Conservation (phyloP, 2,888 invertebrate species). For the Aricia artaxerxes region DNA sequence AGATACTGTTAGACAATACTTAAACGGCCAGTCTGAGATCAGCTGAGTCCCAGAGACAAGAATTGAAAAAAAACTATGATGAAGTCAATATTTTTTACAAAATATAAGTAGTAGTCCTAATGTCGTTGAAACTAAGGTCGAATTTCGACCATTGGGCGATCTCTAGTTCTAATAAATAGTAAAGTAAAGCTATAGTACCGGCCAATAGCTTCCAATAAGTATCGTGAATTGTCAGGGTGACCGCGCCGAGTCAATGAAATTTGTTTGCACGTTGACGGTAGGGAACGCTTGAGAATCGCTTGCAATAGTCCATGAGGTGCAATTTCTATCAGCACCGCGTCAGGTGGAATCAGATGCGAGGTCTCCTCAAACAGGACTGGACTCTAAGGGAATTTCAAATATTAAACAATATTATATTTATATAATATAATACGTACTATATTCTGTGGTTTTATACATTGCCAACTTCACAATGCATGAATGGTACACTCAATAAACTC, state of each 20-base stretch:
- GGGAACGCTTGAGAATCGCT: slow-evolving; percentile 87
- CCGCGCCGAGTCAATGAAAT: slow-evolving; percentile 86
- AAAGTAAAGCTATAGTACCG: slow-evolving; percentile 49
- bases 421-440: not conserved
- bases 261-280: slow-evolving; percentile 80
- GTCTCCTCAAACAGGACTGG: slow-evolving; percentile 88
- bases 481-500: too few species aligned
- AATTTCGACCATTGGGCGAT: too few species aligned
- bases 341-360: slow-evolving; percentile 84
- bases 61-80: too few species aligned
- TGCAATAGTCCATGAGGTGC: slow-evolving; percentile 92
- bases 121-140: too few species aligned
- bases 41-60: too few species aligned
- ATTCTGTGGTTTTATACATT: too few species aligned
- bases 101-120: too few species aligned
- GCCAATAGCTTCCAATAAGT: slow-evolving; percentile 78
- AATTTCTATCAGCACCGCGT: slow-evolving; percentile 89
- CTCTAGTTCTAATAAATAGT: not conserved
- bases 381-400: slow-evolving; percentile 47
- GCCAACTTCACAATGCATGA: too few species aligned
- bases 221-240: slow-evolving; percentile 78
- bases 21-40: too few species aligned
- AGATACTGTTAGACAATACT: too few species aligned
- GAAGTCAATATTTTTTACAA: too few species aligned
- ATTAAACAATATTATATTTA: not conserved